These are phyloP conservation scores for Adelosebastes latens DNA, from an alignment of 2,797 vertebrate genomes.

Conservation along the genomic window DNA sequence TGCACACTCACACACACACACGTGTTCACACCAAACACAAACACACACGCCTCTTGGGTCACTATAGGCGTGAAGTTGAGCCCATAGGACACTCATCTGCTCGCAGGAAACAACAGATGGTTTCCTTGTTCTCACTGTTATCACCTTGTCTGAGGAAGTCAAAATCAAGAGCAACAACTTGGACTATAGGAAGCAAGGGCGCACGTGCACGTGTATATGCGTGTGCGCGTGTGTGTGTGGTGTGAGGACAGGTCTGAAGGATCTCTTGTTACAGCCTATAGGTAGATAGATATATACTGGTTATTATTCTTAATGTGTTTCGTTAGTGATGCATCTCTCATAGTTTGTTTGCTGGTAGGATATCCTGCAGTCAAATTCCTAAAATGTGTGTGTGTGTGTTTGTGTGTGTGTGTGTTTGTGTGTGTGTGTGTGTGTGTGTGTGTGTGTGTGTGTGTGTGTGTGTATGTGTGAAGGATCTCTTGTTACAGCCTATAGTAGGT, in stretches of 20 bases:
- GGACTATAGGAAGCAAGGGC: slow-evolving; percentile 14
- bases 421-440: slow-evolving; percentile 54
- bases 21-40: background rate
- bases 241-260: background rate
- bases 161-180: slow-evolving; percentile 51
- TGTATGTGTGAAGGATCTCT: background rate
- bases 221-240: background rate
- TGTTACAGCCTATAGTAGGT: background rate
- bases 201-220: background rate
- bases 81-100: slow-evolving; percentile 71
- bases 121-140: slow-evolving; percentile 62
- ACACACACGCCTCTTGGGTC: slow-evolving; percentile 1
- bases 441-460: background rate
- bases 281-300: background rate
- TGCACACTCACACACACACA: background rate
- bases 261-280: background rate
- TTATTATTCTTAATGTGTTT: slow-evolving; percentile 28
- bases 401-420: slow-evolving; percentile 10
- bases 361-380: slow-evolving; percentile 67
- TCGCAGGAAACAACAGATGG: slow-evolving; percentile 73
- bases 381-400: slow-evolving; percentile 4
- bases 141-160: slow-evolving; percentile 69
- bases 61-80: slow-evolving; percentile 59
- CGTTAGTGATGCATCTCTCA: slow-evolving; percentile 26
- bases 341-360: slow-evolving; percentile 58